Percentiles rank a stretch among this genome's conserved stretches.
Conservation (phyloP, 2,797 vertebrate species). For the Pseudocheirus occidentalis region DNA sequence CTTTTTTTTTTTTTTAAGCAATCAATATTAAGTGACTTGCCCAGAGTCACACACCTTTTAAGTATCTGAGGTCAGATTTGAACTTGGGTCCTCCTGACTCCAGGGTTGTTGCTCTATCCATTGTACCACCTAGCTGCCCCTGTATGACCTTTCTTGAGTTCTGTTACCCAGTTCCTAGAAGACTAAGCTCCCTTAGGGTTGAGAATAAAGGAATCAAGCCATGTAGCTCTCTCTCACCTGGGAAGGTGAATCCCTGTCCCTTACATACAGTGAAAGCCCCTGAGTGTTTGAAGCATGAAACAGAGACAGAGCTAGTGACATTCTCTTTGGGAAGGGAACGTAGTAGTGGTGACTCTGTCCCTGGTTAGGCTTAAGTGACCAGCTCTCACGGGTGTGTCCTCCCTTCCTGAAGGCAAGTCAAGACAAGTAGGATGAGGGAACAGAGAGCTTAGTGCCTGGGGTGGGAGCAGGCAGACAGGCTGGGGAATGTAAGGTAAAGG, state of each 20-base stretch:
- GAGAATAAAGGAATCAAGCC: background rate
- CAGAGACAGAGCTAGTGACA: background rate
- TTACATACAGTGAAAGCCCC: background rate
- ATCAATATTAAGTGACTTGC: background rate
- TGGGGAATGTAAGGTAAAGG: background rate
- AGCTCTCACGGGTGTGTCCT: background rate
- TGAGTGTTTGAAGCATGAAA: background rate
- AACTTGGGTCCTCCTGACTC: background rate
- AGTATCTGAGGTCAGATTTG: background rate
- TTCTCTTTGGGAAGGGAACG: background rate
- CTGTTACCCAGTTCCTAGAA: background rate
- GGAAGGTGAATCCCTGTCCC: background rate
- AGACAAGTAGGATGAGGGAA: background rate
- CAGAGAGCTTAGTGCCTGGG: background rate
- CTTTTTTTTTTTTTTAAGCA: background rate
- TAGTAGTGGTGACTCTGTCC: background rate
- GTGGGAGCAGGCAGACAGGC: background rate
- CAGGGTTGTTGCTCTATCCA: background rate
- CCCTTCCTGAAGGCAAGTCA: background rate
- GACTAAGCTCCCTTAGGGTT: background rate
- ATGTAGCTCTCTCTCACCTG: background rate
- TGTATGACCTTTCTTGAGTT: background rate
- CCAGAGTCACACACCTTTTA: background rate
- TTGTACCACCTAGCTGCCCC: background rate
- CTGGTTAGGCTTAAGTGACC: background rate